These are phyloP conservation scores for Patella depressa DNA, from an alignment of 2,888 invertebrate genomes.

Conservation along the genomic window DNA sequence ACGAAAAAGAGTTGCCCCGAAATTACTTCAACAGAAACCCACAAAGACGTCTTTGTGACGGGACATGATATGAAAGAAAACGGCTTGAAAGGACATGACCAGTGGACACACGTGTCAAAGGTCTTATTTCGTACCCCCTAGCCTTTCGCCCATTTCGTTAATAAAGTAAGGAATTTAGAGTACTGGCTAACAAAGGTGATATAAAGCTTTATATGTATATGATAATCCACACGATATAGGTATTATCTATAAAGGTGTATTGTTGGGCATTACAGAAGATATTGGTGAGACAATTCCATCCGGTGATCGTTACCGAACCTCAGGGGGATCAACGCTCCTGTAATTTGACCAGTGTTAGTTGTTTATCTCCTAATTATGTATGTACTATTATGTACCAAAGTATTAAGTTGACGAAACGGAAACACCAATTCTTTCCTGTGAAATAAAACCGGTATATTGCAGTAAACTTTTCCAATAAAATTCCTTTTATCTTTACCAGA, in stretches of 20 bases:
- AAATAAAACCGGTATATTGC: too few relatives aligned
- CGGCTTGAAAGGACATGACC: neutral
- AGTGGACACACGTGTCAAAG: conserved; percentile 7
- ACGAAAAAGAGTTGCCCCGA: neutral
- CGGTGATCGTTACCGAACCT: neutral
- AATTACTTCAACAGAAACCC: neutral
- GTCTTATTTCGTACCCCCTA: neutral
- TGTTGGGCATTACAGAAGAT: neutral
- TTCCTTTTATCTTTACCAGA: too few relatives aligned
- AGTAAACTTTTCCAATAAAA: too few relatives aligned
- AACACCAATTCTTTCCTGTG: too few relatives aligned
- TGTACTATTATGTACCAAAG: too few relatives aligned
- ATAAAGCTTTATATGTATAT: neutral
- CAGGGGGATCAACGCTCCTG: neutral
- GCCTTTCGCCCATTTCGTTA: neutral
- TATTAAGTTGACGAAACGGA: too few relatives aligned
- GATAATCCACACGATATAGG: conserved; percentile 2
- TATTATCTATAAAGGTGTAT: neutral
- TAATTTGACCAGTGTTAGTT: neutral
- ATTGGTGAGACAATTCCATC: neutral
- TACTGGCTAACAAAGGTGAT: neutral
- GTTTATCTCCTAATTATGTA: neutral
- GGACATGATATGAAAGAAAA: neutral
- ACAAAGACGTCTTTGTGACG: neutral
- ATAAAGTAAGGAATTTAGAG: neutral